Evolutionary conservation across 1,140 invertebrate genomes (phyloP).

Genomic region (Venturia canescens): DNA sequence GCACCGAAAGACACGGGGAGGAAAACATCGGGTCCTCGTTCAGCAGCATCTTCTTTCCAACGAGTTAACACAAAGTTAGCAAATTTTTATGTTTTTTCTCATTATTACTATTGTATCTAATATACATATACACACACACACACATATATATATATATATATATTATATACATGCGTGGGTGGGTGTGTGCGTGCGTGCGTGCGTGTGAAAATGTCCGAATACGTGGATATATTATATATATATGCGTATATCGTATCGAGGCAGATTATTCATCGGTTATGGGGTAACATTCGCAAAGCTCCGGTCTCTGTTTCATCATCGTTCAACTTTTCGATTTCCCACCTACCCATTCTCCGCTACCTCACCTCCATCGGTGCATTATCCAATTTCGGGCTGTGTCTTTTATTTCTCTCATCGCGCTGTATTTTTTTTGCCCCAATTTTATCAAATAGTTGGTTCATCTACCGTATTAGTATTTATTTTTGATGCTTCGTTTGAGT

Average conservation of each 20-base stretch:
- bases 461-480: no score
- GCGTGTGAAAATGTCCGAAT: neutral
- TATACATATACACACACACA: neutral
- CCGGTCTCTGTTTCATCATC: neutral
- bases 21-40: slow-evolving; percentile 2
- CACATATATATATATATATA: slow-evolving; percentile 38
- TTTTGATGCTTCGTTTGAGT: no score
- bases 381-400: neutral
- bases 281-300: slow-evolving; percentile 1
- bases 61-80: slow-evolving; percentile 69
- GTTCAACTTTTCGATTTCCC: neutral
- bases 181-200: neutral
- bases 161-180: slow-evolving; percentile 40
- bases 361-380: neutral
- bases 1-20: neutral
- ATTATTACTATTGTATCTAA: slow-evolving; percentile 54
- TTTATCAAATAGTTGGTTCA: no score
- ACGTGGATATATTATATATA: neutral
- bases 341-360: neutral
- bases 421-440: no score
- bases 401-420: no score
- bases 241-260: neutral
- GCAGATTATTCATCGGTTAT: neutral
- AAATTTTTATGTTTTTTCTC: slow-evolving; percentile 65
- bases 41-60: slow-evolving; percentile 53